A percentile compares a stretch with the other conserved stretches of the same genome.
Evolutionary conservation across 2,888 invertebrate genomes (phyloP).

Genomic region (Parnassius apollo): DNA sequence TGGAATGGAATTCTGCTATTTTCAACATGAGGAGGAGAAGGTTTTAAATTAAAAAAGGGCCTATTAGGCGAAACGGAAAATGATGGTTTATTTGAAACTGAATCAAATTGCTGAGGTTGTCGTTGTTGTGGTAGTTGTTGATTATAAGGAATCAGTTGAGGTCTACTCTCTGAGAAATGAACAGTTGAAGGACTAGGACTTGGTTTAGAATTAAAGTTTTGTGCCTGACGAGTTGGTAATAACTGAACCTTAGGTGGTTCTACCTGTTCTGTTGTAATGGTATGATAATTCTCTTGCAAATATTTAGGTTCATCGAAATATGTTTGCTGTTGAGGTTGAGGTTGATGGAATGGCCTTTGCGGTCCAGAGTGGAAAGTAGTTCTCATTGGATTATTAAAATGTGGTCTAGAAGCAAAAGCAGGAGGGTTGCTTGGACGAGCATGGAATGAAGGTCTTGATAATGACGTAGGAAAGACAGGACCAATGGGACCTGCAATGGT

Average conservation of each 20-base stretch:
- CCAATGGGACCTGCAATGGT: conserved; percentile 58
- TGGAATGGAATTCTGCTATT: conserved; percentile 66
- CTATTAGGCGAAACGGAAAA: conserved; percentile 58
- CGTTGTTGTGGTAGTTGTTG: conserved; percentile 77
- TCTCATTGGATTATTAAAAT: conserved; percentile 68
- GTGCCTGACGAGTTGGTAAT: conserved; percentile 56
- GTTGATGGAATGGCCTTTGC: conserved; percentile 76
- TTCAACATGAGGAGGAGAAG: conserved; percentile 70
- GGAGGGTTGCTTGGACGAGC: conserved; percentile 55
- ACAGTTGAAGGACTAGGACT: conserved; percentile 59
- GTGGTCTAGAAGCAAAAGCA: conserved; percentile 55
- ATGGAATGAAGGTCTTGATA: conserved; percentile 59
- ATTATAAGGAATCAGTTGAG: conserved; percentile 56
- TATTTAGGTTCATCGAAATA: conserved; percentile 77
- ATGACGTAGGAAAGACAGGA: conserved; percentile 54
- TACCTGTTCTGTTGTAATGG: conserved; percentile 73
- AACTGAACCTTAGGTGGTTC: conserved; percentile 69
- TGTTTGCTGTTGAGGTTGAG: conserved; percentile 57
- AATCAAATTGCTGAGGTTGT: conserved; percentile 66
- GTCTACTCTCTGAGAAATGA: conserved; percentile 59
- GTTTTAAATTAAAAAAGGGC: conserved; percentile 70
- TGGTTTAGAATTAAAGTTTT: conserved; percentile 54
- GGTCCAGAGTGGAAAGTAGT: conserved; percentile 73
- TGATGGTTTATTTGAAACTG: conserved; percentile 58
- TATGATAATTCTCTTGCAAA: conserved; percentile 77